These are phyloP conservation scores for Lomographa bimaculata DNA, from an alignment of 2,888 invertebrate genomes.

Conservation along the genomic window DNA sequence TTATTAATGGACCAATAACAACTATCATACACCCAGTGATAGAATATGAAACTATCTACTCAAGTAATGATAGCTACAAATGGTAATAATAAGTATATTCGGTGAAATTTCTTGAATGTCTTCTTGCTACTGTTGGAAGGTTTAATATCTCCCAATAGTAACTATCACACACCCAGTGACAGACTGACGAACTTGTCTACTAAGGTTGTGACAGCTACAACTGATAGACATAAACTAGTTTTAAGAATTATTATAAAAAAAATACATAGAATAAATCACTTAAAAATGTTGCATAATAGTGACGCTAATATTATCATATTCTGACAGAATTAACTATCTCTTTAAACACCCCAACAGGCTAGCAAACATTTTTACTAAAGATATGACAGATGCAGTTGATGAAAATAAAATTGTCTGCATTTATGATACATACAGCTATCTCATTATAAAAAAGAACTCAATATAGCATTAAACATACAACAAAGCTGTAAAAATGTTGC, in stretches of 20 bases:
- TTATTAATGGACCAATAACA: conserved; percentile 1
- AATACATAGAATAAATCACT: no score
- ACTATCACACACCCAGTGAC: conserved; percentile 26
- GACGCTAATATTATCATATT: no score
- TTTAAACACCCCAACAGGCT: no score
- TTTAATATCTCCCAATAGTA: conserved; percentile 7
- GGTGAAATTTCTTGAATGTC: no score
- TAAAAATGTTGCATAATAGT: no score
- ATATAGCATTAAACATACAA: no score
- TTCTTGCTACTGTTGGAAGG: conserved; percentile 2
- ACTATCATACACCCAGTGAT: conserved; percentile 1
- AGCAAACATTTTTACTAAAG: conserved; percentile 13
- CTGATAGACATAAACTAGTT: conserved; percentile 1
- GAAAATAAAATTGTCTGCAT: no score
- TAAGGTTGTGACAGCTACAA: conserved; percentile 23
- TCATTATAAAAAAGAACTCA: no score
- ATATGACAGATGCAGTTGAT: conserved; percentile 12
- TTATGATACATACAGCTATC: no score
- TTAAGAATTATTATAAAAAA: no score
- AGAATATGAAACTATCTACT: conserved; percentile 14
- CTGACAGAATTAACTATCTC: conserved; percentile 8
- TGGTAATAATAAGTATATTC: not conserved
- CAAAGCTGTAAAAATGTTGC: no score
- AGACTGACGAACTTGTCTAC: conserved; percentile 18
- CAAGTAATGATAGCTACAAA: conserved; percentile 8